A percentile compares a stretch with the other conserved stretches of the same genome.
phyloP scores from a whole-genome alignment of 2,797 vertebrate species.

The Anniella stebbinsi region DNA sequence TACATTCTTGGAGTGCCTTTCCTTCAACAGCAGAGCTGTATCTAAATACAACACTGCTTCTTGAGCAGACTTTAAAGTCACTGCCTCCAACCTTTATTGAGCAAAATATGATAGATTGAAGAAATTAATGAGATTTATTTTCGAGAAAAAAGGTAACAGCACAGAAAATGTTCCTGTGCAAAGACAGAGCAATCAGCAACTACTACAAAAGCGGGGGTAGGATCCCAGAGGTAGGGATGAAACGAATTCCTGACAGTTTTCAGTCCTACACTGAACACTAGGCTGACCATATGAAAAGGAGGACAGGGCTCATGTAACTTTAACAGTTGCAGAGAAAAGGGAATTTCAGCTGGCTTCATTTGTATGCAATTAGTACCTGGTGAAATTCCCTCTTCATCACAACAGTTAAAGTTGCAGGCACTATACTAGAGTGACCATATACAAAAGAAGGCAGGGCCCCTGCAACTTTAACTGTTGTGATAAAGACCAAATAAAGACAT shows the following conservation, averaged over 20 bases:
- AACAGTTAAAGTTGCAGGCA: too few species aligned
- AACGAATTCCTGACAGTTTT: not conserved
- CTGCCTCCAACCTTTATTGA: not conserved
- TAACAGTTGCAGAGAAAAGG: too few species aligned
- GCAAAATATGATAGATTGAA: not conserved
- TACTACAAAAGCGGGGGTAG: not conserved
- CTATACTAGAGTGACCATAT: too few species aligned
- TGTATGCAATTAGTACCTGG: too few species aligned
- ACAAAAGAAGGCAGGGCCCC: too few species aligned
- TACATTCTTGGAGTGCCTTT: not conserved
- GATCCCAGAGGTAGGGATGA: not conserved
- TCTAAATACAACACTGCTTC: not conserved
- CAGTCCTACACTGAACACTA: not conserved
- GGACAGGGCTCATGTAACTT: too few species aligned
- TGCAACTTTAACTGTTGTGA: too few species aligned
- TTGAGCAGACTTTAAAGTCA: not conserved
- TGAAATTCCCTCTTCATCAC: too few species aligned
- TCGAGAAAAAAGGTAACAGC: not conserved
- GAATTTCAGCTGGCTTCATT: too few species aligned
- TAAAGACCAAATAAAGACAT: too few species aligned
- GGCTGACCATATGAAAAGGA: too few species aligned
- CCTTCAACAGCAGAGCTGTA: not conserved
- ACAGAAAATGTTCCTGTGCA: not conserved
- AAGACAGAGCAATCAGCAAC: not conserved
- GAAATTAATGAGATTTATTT: slow-evolving; percentile 21